These are phyloP conservation scores for Drosophila tanythrix DNA, from an alignment of 2,888 invertebrate species.

Conservation along the genomic window DNA sequence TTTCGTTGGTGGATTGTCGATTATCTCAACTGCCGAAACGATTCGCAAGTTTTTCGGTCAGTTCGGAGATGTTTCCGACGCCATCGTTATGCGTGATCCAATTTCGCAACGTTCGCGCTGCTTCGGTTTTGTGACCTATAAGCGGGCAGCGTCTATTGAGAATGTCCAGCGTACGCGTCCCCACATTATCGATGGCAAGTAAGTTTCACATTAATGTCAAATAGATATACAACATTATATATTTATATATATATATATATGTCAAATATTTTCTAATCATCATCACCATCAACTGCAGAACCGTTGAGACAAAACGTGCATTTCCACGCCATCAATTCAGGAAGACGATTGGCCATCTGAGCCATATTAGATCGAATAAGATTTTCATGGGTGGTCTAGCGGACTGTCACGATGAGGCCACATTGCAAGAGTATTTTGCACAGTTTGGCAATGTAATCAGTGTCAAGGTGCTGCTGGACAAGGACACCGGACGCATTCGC, in stretches of 20 bases:
- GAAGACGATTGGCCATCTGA: constrained; percentile 58
- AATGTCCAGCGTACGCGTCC: constrained; percentile 80
- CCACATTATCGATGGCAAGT: constrained; percentile 85
- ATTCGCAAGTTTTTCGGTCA: constrained; percentile 76
- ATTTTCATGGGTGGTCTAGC: constrained; percentile 83
- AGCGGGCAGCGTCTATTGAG: constrained; percentile 74
- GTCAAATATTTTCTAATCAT: not conserved
- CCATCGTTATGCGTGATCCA: constrained; percentile 82
- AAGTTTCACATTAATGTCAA: constrained; percentile 70
- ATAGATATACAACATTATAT: not conserved
- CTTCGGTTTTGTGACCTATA: constrained; percentile 82
- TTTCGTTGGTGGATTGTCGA: constrained; percentile 81
- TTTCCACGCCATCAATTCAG: constrained; percentile 79
- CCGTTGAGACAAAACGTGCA: constrained; percentile 82
- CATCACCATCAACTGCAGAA: constrained; percentile 51
- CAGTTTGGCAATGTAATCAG: constrained; percentile 78
- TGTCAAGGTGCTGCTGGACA: constrained; percentile 81
- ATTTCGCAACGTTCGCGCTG: constrained; percentile 81
- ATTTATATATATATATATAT: not conserved
- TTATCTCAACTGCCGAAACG: constrained; percentile 74
- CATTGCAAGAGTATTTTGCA: constrained; percentile 78
- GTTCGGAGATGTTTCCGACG: constrained; percentile 80
- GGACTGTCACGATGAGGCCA: constrained; percentile 79
- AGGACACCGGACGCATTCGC: constrained; percentile 82
- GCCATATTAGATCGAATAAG: constrained; percentile 70